Evolutionary conservation across 92 coral and sea anemone genomes (phyloP), one percentile per base, ranked within the genome.

Genomic region (Micromussa lordhowensis): DNA sequence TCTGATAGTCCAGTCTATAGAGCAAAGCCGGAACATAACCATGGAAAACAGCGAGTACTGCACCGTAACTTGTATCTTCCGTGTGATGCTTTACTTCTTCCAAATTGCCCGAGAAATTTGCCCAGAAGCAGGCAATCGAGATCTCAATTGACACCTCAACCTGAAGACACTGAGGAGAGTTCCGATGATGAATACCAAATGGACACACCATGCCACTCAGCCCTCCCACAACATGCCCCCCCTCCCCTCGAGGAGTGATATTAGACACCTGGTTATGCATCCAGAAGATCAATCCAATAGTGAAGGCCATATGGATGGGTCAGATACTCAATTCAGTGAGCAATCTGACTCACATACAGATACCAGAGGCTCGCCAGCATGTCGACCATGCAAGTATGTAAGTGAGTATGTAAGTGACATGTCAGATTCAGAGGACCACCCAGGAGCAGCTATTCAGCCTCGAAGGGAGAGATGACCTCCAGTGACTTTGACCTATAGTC

Each of bases 41-140:
- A 75, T 36, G 92, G 96, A 34, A 83, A 83, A 79, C 70, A n/a
- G 57, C 80, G 90, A 48, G 86, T 81, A 35, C 75, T 93, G 19
- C 94, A 93, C 77, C 81, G 94, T 19, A 93, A 93, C 79, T 44
- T 93, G 68, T 68, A 91, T 8, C 90, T 93, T 30, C 94, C 93
- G 8, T 94, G 96, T 82, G 89, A 87, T 34, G 87, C 86, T n/a
- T n/a, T n/a, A 57, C 94, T 86, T 10, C 54, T 55, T 26, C 94
- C 94, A 63, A 48, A 29, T 19, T 64, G 19, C 17, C 51, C 32
- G 28, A 66, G 77, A 68, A 44, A 29, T 31, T 29, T 75, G 18
- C 83, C 34, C 59, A 34, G 18, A 16, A 32, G 30, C 30, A 34
- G 55, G 16, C 18, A 82, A 44, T 87, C 70, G 11, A 55, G 22